Evolutionary conservation across 2,113 vertebrate species (phyloP), one percentile per base, ranked within the genome.

Genomic region (Mobula birostris): DNA sequence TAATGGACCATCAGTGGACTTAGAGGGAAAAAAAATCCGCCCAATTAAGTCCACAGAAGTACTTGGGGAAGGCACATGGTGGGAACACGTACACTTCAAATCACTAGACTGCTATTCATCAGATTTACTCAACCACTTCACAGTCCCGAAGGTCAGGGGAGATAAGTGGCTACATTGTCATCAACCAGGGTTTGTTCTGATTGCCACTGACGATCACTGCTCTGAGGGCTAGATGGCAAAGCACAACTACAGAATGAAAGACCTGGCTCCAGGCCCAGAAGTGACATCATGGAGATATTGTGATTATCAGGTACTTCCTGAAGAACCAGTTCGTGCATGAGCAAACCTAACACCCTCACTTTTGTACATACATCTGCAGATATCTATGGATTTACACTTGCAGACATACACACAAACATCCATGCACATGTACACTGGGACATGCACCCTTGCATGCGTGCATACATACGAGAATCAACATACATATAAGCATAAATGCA

Each of bases 251-350:
- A 29, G 5, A 66, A 66, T 32, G n/a, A n/a, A 88, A 29, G 29
- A 88, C 7, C 58, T 88, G 85, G 85, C 85, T 7, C 85, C 85
- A 19, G 61, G 63, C 85, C 58, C 85, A 88, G 85, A 32, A 87
- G 32, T 32, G 85, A 32, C n/a, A n/a, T 88, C 61, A 63, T 1
- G 0, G 12, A 88, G 85, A 5, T 32, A 14, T 88, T 32, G 29
- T 19, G n/a, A 14, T 19, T 15, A 88, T 27, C 85, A 5, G 85
- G 85, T 66, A 17, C 14, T 88, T 88, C 85, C 85, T 88, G 61
- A 88, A 66, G 29, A n/a, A 87, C 83, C 24, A 17, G 61, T n/a
- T 87, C 0, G 56, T 12, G 14, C 24, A 15, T 66, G 61, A 87
- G 14, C 85, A 17, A 29, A 6, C 12, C 58, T n/a, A 17, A 11